Base-by-base conservation (phyloP, 2,797 vertebrate species). In the Pempheris klunzingeri region DNA sequence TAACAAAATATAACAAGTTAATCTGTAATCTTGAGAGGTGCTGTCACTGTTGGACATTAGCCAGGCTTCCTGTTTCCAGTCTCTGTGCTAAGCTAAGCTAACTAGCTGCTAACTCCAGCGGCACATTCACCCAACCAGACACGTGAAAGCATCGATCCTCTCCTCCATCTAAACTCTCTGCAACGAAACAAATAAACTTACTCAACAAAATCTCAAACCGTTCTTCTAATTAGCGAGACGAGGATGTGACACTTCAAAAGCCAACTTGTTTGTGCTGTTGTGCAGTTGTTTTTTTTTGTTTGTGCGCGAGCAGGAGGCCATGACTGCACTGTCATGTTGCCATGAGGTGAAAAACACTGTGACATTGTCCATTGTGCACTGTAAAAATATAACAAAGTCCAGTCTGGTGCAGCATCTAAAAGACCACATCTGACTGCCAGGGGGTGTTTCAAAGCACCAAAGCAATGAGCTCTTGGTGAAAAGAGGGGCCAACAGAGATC, bases 401-500 rank as follows among this genome's bases (percentile, higher is more conserved):
- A 71, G 71, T 38, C 72, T 36, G 78, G 58, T 78, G 57, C 74
- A 57, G 70, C 74, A n/a, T 87, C 79, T 74, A n/a, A 82, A 88
- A 74, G 80, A 73, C 41, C 65, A 59, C 81, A 68, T 75, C 52
- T 73, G 80, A 68, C 77, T 68, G 81, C 80, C 87, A 79, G 82
- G 74, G 58, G 78, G 61, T 17, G 88, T 87, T 90, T 90, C 84
- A 90, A 88, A 88, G 89, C 74, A 67, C 55, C 74, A 64, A 47
- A 79, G 85, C 85, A 70, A 60, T 53, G 79, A 82, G 88, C 85
- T 73, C 68, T 59, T 20, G 49, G 57, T 85, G 84, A 90, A 92
- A 85, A 88, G 85, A 86, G 87, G 69, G 86, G 82, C 85, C 85
- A 81, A 60, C 83, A 63, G 69, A 84, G 90, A 88, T 87, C 84